Evolutionary conservation across 2,888 invertebrate species (phyloP).

Genomic region (Chalcis sispes): DNA sequence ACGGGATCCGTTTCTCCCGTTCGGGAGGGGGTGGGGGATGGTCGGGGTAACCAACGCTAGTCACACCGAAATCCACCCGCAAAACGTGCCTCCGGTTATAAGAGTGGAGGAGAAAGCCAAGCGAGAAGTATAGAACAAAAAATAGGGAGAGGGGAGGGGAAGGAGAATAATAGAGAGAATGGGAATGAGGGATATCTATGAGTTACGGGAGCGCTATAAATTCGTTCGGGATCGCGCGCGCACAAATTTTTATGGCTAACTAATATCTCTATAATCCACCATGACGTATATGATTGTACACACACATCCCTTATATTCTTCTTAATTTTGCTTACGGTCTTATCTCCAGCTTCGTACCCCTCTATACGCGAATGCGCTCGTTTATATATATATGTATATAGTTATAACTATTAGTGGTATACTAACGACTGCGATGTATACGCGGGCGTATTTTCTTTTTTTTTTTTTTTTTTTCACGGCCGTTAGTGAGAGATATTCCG

Average conservation of each 20-base stretch:
- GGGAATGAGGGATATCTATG: slow-evolving; percentile 39
- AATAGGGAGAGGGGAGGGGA: background rate
- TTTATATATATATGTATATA: too few relatives aligned
- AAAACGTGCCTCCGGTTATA: slow-evolving; percentile 29
- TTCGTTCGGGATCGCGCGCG: slow-evolving; percentile 1
- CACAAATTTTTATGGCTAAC: slow-evolving; percentile 55
- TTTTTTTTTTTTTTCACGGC: background rate
- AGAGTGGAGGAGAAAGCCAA: background rate
- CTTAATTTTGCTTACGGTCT: too few relatives aligned
- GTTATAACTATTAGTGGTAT: slow-evolving; percentile 50
- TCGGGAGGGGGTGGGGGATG: too few relatives aligned
- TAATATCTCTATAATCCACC: slow-evolving; percentile 56
- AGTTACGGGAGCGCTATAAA: slow-evolving; percentile 55
- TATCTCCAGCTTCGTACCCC: background rate
- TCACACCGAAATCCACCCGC: slow-evolving; percentile 46
- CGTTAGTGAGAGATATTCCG: slow-evolving; percentile 46
- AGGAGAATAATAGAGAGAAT: background rate
- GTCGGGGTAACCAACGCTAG: too few relatives aligned
- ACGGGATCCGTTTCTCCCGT: slow-evolving; percentile 37
- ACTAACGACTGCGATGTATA: slow-evolving; percentile 42
- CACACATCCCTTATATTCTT: too few relatives aligned
- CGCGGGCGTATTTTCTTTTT: slow-evolving; percentile 18
- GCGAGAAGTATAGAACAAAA: background rate
- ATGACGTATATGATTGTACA: slow-evolving; percentile 26
- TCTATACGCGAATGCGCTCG: background rate